These are phyloP conservation scores for Grapholita molesta DNA, from an alignment of 1,140 invertebrate genomes.

Conservation along the genomic window DNA sequence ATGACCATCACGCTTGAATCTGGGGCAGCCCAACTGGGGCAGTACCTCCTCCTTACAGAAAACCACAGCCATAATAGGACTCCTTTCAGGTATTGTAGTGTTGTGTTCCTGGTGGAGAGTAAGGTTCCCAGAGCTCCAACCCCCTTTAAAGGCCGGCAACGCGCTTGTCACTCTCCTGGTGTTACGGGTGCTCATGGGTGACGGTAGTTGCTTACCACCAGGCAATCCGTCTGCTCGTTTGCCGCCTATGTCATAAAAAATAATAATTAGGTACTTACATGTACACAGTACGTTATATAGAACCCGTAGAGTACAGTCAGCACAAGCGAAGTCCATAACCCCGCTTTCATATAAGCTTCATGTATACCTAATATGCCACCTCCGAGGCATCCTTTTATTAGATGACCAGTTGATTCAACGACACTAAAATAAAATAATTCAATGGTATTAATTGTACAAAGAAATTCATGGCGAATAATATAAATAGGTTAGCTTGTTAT, in stretches of 20 bases:
- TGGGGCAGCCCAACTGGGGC: too few relatives aligned
- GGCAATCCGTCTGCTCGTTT: too few relatives aligned
- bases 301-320: constrained; percentile 30
- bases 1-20: too few relatives aligned
- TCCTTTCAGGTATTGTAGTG: too few relatives aligned
- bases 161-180: too few relatives aligned
- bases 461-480: constrained; percentile 38
- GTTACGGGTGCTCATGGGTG: too few relatives aligned
- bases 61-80: too few relatives aligned
- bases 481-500: constrained; percentile 44
- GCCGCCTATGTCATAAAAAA: neutral
- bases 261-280: constrained; percentile 25
- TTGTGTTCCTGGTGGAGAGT: too few relatives aligned
- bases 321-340: constrained; percentile 27
- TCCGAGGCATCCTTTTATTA: constrained; percentile 32
- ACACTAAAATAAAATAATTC: constrained; percentile 23
- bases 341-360: constrained; percentile 32
- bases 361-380: constrained; percentile 32
- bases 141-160: too few relatives aligned
- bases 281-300: constrained; percentile 32
- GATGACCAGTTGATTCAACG: constrained; percentile 28
- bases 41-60: too few relatives aligned
- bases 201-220: too few relatives aligned
- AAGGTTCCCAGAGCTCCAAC: too few relatives aligned
- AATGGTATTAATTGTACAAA: constrained; percentile 24